Evolutionary conservation across 2,888 invertebrate species (phyloP).

Genomic region (Ennomos fuscantarius): DNA sequence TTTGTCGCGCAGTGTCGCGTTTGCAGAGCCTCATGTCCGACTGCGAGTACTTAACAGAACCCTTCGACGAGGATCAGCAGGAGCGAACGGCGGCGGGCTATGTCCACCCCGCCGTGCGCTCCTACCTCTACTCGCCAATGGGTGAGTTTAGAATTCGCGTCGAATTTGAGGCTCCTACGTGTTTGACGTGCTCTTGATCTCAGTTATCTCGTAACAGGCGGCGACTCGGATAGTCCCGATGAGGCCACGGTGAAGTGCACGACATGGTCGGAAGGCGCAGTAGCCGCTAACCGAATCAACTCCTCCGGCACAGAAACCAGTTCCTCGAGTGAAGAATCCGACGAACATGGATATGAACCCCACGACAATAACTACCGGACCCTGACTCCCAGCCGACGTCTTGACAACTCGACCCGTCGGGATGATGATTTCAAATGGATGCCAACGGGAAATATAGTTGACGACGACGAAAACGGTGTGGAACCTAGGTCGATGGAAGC

Average conservation of each 20-base stretch:
- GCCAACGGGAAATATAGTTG: conserved; percentile 70
- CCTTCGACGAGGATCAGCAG: conserved; percentile 76
- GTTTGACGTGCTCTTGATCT: conserved; percentile 50
- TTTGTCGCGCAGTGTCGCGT: conserved; percentile 82
- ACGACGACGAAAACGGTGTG: conserved; percentile 60
- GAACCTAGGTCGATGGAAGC: conserved; percentile 60
- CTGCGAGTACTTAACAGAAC: conserved; percentile 81
- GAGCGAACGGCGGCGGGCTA: conserved; percentile 73
- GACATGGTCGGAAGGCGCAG: conserved; percentile 75
- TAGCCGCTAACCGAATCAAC: conserved; percentile 64
- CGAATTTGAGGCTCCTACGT: conserved; percentile 60
- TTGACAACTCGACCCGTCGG: conserved; percentile 86
- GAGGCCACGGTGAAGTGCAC: conserved; percentile 86
- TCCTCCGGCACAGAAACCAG: conserved; percentile 75
- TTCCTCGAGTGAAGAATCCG: conserved; percentile 70
- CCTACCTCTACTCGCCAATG: conserved; percentile 83
- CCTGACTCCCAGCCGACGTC: conserved; percentile 69
- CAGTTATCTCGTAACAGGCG: conserved; percentile 79
- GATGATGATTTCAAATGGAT: conserved; percentile 90
- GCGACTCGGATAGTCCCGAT: conserved; percentile 86
- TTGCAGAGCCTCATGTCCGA: conserved; percentile 81
- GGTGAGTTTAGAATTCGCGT: conserved; percentile 79
- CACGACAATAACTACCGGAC: conserved; percentile 87
- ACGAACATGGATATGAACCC: conserved; percentile 79
- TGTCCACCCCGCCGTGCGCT: conserved; percentile 81